A percentile compares a stretch with the other conserved stretches of the same genome.
phyloP scores from a whole-genome alignment of 2,888 invertebrate genomes.

The Spilarctia lutea region DNA sequence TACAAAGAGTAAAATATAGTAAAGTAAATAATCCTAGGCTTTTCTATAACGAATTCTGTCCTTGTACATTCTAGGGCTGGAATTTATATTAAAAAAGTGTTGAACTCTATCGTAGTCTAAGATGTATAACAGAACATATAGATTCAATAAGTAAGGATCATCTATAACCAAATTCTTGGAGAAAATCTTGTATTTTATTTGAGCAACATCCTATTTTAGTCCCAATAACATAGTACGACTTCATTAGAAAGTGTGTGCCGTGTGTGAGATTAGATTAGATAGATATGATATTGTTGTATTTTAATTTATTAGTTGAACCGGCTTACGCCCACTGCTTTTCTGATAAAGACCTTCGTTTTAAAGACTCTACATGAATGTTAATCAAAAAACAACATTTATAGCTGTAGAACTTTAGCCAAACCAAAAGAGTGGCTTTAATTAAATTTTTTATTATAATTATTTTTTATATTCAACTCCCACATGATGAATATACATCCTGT shows the following conservation, averaged over 20 bases:
- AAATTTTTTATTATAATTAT: no score
- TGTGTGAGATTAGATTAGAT: not conserved
- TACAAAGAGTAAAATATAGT: not conserved
- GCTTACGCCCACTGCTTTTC: not conserved
- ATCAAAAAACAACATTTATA: not conserved
- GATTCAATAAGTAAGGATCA: not conserved
- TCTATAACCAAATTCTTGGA: not conserved
- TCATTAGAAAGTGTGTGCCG: not conserved
- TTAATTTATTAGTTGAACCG: not conserved
- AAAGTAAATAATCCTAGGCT: not conserved
- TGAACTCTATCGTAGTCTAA: not conserved
- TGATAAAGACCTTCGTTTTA: not conserved
- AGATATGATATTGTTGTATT: not conserved
- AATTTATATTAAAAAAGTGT: conserved; percentile 4
- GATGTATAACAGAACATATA: no score
- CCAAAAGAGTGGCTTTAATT: no score
- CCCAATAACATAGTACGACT: not conserved
- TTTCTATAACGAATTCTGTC: not conserved
- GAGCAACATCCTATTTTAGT: not conserved
- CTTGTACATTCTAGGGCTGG: not conserved
- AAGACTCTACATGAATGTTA: not conserved
- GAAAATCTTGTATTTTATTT: not conserved
- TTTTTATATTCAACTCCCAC: no score
- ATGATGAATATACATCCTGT: no score
- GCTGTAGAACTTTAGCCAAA: not conserved